Base-by-base conservation (phyloP, 2,797 vertebrate species). In the Cyprinella venusta region DNA sequence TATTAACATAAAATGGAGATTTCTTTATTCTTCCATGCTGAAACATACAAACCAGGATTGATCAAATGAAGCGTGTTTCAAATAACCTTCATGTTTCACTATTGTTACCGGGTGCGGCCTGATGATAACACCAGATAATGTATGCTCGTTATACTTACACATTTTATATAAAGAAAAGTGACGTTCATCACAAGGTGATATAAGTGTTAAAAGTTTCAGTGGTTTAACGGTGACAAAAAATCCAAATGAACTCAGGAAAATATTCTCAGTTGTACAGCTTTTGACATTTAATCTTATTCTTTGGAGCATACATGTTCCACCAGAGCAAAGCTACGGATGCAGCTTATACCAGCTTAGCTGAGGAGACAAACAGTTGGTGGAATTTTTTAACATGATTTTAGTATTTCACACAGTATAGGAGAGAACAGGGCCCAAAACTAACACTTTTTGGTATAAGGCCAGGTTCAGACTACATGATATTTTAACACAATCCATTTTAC, bases 1-100 rank as follows among this genome's bases (percentile, higher is more conserved):
- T 40, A 90, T 93, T 93, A 90, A 87, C 89, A 92, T 92, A 88
- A 90, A 90, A 90, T 88, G 84, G 68, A 85, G 86, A 59, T 86
- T 87, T 88, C 90, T 87, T 87, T 85, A 87, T 88, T 90, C 86
- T 86, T 82, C 86, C 89, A 88, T 67, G 85, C 56, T 36, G 40
- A 80, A 83, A 80, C 64, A 45, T 63, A 69, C 75, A 75, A 72
- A 64, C 40, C 68, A 64, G n/a, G 71, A 61, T 42, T 88, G 82
- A 87, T 86, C 63, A 85, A 85, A 89, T 84, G 50, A 85, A 77
- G 70, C 21, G 12, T 76, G 48, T 65, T 81, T 68, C 69, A 24
- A 77, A 76, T 88, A 82, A 86, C 82, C 84, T 87, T 86, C 80
- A 82, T 69, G 79, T 19, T 76, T 70, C 83, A 78, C 78, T 65